phyloP scores from a whole-genome alignment of 2,888 invertebrate genomes.

The Drosophila trichaetosa region DNA sequence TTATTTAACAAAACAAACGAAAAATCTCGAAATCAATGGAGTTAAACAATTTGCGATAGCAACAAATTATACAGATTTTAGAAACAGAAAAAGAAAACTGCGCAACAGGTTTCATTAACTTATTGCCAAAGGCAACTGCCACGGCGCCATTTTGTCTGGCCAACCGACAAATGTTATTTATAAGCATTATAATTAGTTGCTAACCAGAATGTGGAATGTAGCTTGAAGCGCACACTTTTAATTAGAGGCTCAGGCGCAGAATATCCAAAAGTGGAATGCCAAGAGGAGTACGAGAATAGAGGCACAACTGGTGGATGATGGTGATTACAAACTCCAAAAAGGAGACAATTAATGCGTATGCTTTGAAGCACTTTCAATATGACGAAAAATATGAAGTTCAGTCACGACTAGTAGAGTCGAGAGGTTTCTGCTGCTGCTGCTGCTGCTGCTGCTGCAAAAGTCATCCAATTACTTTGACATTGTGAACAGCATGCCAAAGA shows the following conservation, averaged over 20 bases:
- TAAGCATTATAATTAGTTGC: conserved; percentile 67
- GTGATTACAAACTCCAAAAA: background rate
- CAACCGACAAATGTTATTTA: conserved; percentile 26
- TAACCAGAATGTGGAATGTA: conserved; percentile 47
- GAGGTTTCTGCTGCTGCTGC: conserved; percentile 10
- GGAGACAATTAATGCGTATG: conserved; percentile 71
- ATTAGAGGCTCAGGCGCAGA: conserved; percentile 43
- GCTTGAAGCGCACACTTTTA: conserved; percentile 52
- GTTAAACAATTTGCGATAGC: conserved; percentile 23
- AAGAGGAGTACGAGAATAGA: background rate
- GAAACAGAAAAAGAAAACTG: conserved; percentile 6
- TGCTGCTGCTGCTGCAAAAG: conserved; percentile 41
- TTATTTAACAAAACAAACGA: background rate
- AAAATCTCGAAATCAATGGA: conserved; percentile 38
- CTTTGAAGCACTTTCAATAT: conserved; percentile 58
- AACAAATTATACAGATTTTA: background rate
- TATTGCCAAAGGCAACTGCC: conserved; percentile 37
- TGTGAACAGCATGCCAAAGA: conserved; percentile 39
- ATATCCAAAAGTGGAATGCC: background rate
- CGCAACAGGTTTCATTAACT: conserved; percentile 59
- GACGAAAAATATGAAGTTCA: conserved; percentile 36
- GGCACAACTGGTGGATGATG: background rate
- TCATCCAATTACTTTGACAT: conserved; percentile 80
- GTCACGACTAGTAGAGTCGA: conserved; percentile 23
- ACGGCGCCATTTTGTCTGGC: conserved; percentile 51